A percentile compares a stretch with the other conserved stretches of the same genome.
These are phyloP conservation scores for Cydia strobilella DNA, from an alignment of 1,140 invertebrate genomes.

Conservation along the genomic window DNA sequence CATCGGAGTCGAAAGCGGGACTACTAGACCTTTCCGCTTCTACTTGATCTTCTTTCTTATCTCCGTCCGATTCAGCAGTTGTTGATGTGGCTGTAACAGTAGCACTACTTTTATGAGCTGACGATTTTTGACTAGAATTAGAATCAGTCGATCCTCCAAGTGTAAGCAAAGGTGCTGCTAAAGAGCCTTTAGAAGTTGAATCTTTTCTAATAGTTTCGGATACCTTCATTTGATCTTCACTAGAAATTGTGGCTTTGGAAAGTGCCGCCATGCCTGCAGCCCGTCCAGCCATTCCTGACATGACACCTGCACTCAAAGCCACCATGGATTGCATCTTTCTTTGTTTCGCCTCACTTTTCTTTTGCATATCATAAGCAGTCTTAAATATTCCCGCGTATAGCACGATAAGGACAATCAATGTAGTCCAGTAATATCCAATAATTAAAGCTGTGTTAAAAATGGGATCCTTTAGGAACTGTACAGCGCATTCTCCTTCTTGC, in stretches of 20 bases:
- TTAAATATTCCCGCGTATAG: slow-evolving; percentile 99
- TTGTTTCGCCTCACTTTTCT: slow-evolving; percentile 97
- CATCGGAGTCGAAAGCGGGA: slow-evolving; percentile 97
- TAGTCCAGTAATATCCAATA: slow-evolving; percentile 99
- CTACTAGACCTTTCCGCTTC: slow-evolving; percentile 96
- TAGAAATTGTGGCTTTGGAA: slow-evolving; percentile 87
- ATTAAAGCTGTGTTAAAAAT: slow-evolving; percentile 99
- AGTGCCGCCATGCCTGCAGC: slow-evolving; percentile 90
- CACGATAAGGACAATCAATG: slow-evolving; percentile 94
- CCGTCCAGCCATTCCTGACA: slow-evolving; percentile 93
- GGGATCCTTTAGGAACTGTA: slow-evolving; percentile 98
- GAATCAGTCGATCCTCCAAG: slow-evolving; percentile 79
- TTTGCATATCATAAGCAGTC: slow-evolving; percentile 98
- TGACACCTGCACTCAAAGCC: slow-evolving; percentile 91
- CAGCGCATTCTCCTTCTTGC: slow-evolving; percentile 93
- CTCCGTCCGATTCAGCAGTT: slow-evolving; percentile 77
- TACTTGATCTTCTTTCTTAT: slow-evolving; percentile 81
- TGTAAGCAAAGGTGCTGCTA: slow-evolving; percentile 69
- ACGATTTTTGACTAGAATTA: slow-evolving; percentile 83
- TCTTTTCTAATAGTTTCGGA: slow-evolving; percentile 66
- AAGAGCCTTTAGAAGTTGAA: slow-evolving; percentile 68
- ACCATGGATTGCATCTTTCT: slow-evolving; percentile 97
- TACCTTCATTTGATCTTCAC: slow-evolving; percentile 85
- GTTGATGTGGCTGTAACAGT: slow-evolving; percentile 82
- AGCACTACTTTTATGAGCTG: slow-evolving; percentile 81